Base-by-base conservation (phyloP, 53 echinoderm and acorn worm species). In the Actinopyga echinites region DNA sequence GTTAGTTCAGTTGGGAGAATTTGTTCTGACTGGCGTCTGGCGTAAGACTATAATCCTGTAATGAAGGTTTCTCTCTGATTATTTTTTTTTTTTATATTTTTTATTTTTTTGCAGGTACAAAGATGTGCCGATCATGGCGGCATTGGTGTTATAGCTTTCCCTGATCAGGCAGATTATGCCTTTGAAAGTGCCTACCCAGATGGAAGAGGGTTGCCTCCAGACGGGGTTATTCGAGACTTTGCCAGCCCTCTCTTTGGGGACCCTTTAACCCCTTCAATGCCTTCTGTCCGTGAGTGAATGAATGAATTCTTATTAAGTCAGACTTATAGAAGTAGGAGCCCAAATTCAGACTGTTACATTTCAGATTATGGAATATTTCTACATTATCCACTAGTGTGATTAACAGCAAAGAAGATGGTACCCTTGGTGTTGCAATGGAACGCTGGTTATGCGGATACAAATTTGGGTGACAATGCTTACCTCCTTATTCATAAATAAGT, bases 121-220 rank as follows among this genome's bases (percentile, higher is more conserved):
- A 85, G 84, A 56, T 92, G 94, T 66, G 32, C 75, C 5, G 62
- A 89, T 0, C 89, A 90, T 24, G 86, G 85, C 20, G 90, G 89
- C 5, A 66, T 87, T 12, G 99, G 75, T 3, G 84, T 94, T 1
- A 69, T 99, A 11, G 90, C 90, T 24, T 99, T 92, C 54, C 94
- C 94, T 2, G 99, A 94, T 56, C 87, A 88, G 1, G 56, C 61
- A 17, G 85, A 85, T 55, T 99, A 92, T 56, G 83, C 85, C 36
- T 77, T 63, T 42, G 82, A 83, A 13, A 52, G 65, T 30, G 68
- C 84, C 21, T 91, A 84, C 68, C 93, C 96, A 3, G 37, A 75
- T 15, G 82, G 80, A 0, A 87, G 87, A 82, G 89, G 93, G 90
- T 64, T 90, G 4, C 91, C 91, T 11, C 24, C 74, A 59, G 68